Conservation (phyloP, 2,888 invertebrate species). For the Orthosia gracilis region DNA sequence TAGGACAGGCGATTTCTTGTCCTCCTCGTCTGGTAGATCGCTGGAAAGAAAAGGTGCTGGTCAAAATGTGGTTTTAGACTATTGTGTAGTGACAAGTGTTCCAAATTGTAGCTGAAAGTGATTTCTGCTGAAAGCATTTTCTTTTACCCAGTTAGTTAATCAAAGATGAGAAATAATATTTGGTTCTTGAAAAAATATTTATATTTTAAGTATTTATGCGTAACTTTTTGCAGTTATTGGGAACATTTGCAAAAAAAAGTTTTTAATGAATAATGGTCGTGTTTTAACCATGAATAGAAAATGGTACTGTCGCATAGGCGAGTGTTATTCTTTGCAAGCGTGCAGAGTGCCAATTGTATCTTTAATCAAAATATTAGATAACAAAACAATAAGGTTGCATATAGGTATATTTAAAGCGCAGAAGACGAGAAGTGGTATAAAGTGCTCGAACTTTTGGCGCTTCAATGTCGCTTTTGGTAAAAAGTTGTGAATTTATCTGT, state of each 20-base stretch:
- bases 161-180: no score
- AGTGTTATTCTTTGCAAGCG: constrained; percentile 25
- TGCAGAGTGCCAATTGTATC: constrained; percentile 16
- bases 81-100: constrained; percentile 29
- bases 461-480: not conserved
- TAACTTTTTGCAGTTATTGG: not conserved
- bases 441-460: not conserved
- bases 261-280: constrained; percentile 15
- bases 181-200: no score
- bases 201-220: no score
- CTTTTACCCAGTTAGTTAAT: no score
- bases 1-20: constrained; percentile 91
- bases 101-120: constrained; percentile 13
- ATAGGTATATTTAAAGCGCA: not conserved
- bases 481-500: not conserved
- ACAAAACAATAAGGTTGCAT: not conserved
- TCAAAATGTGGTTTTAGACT: constrained; percentile 49
- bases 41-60: constrained; percentile 82
- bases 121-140: not conserved
- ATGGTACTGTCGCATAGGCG: not conserved
- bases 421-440: not conserved
- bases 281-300: not conserved
- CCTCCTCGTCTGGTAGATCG: constrained; percentile 92
- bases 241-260: constrained; percentile 44
- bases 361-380: not conserved